Evolutionary conservation across 2,888 invertebrate genomes (phyloP).

Genomic region (Troides aeacus): DNA sequence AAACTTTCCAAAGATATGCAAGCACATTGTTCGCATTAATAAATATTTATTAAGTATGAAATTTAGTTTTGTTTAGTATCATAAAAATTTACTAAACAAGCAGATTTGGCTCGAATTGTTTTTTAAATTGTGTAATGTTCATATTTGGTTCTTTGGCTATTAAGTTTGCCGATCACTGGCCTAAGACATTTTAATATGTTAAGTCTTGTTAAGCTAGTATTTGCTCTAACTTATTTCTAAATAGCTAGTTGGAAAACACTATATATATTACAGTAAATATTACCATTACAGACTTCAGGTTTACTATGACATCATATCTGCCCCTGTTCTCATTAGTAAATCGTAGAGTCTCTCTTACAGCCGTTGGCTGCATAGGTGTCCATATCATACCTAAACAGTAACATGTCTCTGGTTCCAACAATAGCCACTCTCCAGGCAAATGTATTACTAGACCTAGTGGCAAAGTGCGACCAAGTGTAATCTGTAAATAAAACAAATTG

Average conservation of each 20-base stretch:
- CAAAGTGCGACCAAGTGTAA: conserved; percentile 64
- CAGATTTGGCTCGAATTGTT: no score
- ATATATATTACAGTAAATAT: conserved; percentile 20
- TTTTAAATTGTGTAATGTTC: no score
- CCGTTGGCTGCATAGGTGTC: conserved; percentile 81
- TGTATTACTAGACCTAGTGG: conserved; percentile 79
- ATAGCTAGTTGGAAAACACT: not conserved
- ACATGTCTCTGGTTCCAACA: conserved; percentile 77
- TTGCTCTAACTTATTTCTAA: not conserved
- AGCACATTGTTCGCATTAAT: no score
- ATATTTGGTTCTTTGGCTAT: no score
- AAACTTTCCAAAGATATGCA: no score
- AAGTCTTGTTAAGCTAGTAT: no score
- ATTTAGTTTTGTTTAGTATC: no score
- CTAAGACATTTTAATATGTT: no score
- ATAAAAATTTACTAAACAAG: no score
- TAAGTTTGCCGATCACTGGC: no score
- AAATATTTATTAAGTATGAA: no score
- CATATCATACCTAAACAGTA: conserved; percentile 81
- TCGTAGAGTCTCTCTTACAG: conserved; percentile 82
- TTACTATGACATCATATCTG: conserved; percentile 83
- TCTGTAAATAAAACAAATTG: conserved; percentile 44
- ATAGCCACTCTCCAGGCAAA: conserved; percentile 78
- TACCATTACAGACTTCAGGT: conserved; percentile 80
- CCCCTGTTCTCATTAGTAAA: conserved; percentile 82